Conservation (phyloP, 2,113 vertebrate genomes). For the Colossoma macropomum region DNA sequence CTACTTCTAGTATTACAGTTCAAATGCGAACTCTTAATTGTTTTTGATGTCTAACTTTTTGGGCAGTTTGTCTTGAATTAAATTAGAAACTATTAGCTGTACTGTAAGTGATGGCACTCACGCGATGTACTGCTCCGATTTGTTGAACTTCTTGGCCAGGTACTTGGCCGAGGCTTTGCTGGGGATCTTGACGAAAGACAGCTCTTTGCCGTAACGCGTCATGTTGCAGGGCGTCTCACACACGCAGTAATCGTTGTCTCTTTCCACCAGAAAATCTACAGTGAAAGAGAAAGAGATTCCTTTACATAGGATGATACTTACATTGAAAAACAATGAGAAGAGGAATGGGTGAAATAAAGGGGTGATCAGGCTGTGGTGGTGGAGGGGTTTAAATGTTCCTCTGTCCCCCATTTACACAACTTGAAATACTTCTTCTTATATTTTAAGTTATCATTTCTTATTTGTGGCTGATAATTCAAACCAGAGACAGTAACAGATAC, state of each 20-base stretch:
- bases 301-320: background rate
- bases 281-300: background rate
- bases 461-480: too few species aligned
- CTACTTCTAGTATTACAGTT: too few species aligned
- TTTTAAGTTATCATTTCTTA: too few species aligned
- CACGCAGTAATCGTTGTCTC: conserved; percentile 93
- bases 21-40: too few species aligned
- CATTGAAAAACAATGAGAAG: background rate
- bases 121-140: conserved; percentile 98
- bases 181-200: conserved; percentile 98
- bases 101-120: conserved; percentile 65
- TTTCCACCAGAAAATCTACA: conserved; percentile 95
- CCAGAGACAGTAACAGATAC: too few species aligned
- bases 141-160: conserved; percentile 99
- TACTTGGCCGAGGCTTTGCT: conserved; percentile 99
- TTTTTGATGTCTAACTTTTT: too few species aligned
- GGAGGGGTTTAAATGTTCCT: too few species aligned
- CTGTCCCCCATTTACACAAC: too few species aligned
- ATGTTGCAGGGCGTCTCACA: conserved; percentile 97
- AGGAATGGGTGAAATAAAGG: background rate
- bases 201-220: conserved; percentile 94
- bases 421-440: too few species aligned
- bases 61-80: background rate
- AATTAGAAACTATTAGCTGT: too few species aligned
- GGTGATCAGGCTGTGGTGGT: too few species aligned